Base-by-base conservation (phyloP, 2,113 vertebrate species). In the Charadrius vociferus region DNA sequence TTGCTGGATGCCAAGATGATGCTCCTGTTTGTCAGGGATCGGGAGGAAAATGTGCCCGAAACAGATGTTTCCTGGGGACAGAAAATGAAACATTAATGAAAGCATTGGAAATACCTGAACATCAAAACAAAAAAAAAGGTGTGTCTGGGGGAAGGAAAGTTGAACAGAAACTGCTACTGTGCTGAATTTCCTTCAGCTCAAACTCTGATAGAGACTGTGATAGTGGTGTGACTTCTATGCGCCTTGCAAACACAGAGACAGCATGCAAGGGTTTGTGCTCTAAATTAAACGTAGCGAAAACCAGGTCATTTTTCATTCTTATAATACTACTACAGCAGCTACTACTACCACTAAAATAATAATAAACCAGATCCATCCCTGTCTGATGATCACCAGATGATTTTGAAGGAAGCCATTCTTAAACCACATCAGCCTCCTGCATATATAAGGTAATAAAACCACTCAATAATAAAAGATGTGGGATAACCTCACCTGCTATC, bases 151-250 rank as follows among this genome's bases (percentile, higher is more conserved):
- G 34, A 10, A 79, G 34, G n/a, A 52, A 63, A 84, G 56, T 4
- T 75, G 67, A 85, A 67, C 29, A 68, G 74, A 56, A 82, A 50
- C 14, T 59, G 32, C 20, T 59, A 50, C 63, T 50, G 53, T 66
- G 80, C n/a, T 62, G 59, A n/a, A 53, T 62, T 56, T 49, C 34
- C 49, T 72, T 61, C 67, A 29, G 1, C 41, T 70, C 24, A 32
- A 56, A 2, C 21, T 70, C 72, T 63, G 79, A 65, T 9, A 45
- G 85, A 34, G 18, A 34, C 50, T 56, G 71, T 20, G 70, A 30
- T 5, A 5, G 12, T 1, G 0, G 3, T 2, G 0, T 36, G 68
- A 49, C 17, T 36, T 47, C 12, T 27, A 0, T 0, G 0, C 15
- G 32, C 18, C 22, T 45, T 5, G 1, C 1, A 4, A 63, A 11